Percentiles rank a stretch among this genome's conserved stretches.
Conservation (phyloP, 2,113 vertebrate species). For the Bujurquina vittata region DNA sequence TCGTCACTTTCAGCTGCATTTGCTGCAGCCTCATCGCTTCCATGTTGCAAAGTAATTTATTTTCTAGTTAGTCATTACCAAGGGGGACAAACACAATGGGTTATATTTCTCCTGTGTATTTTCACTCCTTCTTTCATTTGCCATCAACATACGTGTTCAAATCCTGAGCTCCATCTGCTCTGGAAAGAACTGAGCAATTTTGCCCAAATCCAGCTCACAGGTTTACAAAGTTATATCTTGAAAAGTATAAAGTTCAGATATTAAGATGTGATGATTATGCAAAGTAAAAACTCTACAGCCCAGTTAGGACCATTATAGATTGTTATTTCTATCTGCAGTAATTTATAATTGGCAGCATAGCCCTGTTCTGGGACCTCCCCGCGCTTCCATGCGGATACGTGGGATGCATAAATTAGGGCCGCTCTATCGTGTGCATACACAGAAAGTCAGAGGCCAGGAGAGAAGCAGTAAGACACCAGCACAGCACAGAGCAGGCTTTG, state of each 20-base stretch:
- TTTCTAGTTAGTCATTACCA: not conserved
- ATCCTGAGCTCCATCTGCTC: not conserved
- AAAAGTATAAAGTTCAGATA: not conserved
- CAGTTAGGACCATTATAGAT: not conserved
- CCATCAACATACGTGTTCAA: not conserved
- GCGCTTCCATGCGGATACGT: not conserved
- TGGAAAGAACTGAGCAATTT: not conserved
- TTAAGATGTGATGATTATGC: not conserved
- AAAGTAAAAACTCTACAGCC: not conserved
- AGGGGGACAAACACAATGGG: not conserved
- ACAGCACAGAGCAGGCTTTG: not conserved
- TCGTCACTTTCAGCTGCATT: not conserved
- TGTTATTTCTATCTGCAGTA: slow-evolving; percentile 7
- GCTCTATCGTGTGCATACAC: not conserved
- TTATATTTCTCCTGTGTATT: not conserved
- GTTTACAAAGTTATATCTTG: not conserved
- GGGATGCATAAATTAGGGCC: not conserved
- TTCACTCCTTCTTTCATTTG: not conserved
- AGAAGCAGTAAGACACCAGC: not conserved
- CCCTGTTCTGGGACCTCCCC: not conserved
- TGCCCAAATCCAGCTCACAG: not conserved
- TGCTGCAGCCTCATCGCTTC: not conserved
- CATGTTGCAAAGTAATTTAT: slow-evolving; percentile 1
- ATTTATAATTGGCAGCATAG: slow-evolving; percentile 8
- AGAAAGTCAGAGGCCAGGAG: no score